Evolutionary conservation across 2,113 vertebrate genomes (phyloP).

Genomic region (Arizona elegans): DNA sequence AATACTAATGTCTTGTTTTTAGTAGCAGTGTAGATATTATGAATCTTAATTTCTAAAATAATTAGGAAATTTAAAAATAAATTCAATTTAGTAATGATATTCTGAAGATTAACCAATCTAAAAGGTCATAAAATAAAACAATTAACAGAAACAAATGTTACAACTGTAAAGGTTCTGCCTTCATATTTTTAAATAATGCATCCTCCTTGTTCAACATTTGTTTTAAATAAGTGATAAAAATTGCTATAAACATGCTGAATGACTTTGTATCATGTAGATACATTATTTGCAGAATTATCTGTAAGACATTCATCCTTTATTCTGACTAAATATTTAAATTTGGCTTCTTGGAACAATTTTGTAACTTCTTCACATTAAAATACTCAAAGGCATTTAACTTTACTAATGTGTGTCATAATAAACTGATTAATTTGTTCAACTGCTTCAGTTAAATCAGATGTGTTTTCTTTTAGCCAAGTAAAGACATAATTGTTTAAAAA

Average conservation of each 20-base stretch:
- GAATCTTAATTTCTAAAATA: neutral
- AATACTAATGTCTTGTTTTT: neutral
- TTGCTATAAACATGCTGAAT: neutral
- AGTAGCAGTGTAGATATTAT: neutral
- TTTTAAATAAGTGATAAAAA: slow-evolving; percentile 5
- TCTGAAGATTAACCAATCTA: neutral
- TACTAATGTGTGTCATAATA: neutral
- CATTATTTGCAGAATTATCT: neutral
- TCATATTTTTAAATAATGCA: neutral
- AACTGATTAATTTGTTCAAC: neutral
- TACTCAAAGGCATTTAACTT: neutral
- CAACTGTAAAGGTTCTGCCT: neutral
- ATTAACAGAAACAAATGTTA: neutral
- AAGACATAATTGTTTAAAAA: neutral
- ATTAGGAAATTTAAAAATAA: neutral
- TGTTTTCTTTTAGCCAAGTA: neutral
- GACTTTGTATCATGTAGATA: neutral
- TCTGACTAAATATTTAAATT: neutral
- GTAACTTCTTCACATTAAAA: neutral
- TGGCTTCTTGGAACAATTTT: neutral
- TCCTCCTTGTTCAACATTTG: neutral
- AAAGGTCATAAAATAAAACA: neutral
- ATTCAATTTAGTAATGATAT: neutral
- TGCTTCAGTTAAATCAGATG: neutral
- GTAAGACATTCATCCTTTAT: neutral